A percentile compares a stretch with the other conserved stretches of the same genome.
These are phyloP conservation scores for Champsocephalus esox DNA, from an alignment of 2,797 vertebrate genomes.

Conservation along the genomic window DNA sequence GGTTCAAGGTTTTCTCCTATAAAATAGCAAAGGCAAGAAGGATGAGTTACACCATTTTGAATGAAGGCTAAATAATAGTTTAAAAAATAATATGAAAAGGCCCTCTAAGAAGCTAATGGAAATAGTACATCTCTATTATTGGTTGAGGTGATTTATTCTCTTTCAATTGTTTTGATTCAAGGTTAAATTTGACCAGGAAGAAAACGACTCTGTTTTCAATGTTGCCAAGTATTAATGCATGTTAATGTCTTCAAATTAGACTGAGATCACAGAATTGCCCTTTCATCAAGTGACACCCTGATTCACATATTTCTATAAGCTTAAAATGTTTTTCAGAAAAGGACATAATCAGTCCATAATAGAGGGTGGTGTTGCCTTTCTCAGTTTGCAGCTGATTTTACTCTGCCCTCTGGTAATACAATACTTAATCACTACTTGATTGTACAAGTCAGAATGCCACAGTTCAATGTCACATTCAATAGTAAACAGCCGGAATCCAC, in stretches of 20 bases:
- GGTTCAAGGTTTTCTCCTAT: conserved; percentile 22
- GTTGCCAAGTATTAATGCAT: conserved; percentile 8
- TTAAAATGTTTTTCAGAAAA: conserved; percentile 37
- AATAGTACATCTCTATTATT: conserved; percentile 16
- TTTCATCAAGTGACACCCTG: conserved; percentile 26
- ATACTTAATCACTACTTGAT: conserved; percentile 71
- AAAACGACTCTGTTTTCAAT: neutral
- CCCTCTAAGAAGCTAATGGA: neutral
- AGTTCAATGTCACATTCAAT: conserved; percentile 68
- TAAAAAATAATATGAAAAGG: neutral
- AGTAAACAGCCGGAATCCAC: conserved; percentile 51
- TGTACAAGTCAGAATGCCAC: conserved; percentile 51
- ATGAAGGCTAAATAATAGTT: conserved; percentile 4
- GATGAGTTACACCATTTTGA: conserved; percentile 15
- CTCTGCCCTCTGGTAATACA: conserved; percentile 57
- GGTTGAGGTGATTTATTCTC: neutral
- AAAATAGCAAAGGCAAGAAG: conserved; percentile 19
- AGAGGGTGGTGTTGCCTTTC: conserved; percentile 31
- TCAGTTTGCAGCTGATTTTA: conserved; percentile 55
- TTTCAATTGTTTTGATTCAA: conserved; percentile 1
- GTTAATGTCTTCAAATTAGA: neutral
- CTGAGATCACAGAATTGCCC: conserved; percentile 8
- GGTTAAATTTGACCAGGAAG: neutral
- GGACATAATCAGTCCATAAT: conserved; percentile 40
- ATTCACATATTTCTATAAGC: conserved; percentile 27